These are phyloP conservation scores for Lontra canadensis DNA, from an alignment of 2,113 vertebrate genomes.

Conservation along the genomic window DNA sequence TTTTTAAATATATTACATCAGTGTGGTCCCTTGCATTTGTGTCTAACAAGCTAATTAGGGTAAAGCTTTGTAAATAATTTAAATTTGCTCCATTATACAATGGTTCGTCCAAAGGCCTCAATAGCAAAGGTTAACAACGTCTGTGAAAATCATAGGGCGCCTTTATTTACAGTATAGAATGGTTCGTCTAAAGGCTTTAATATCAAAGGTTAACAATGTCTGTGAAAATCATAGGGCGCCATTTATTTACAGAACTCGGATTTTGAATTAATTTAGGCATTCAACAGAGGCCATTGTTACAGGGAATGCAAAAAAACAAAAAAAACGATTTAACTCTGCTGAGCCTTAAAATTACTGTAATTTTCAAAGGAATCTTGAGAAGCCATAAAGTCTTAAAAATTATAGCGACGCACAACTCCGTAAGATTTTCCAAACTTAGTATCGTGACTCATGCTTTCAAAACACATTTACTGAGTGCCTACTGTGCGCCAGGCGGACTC, in stretches of 20 bases:
- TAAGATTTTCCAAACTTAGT: conserved; percentile 33
- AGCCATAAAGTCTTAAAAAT: conserved; percentile 38
- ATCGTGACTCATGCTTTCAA: conserved; percentile 34
- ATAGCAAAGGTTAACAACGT: conserved; percentile 4
- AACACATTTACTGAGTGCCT: neutral
- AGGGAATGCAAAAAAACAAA: neutral
- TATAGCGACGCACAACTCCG: neutral
- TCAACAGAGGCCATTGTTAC: neutral
- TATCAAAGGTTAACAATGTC: neutral
- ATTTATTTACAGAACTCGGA: neutral
- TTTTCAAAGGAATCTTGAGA: conserved; percentile 54
- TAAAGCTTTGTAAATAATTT: conserved; percentile 31
- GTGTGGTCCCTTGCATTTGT: neutral
- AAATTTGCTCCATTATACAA: neutral
- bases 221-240: neutral
- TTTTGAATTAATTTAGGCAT: neutral
- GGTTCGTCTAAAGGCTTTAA: neutral
- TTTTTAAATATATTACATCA: neutral
- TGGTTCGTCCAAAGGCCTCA: neutral
- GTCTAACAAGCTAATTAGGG: conserved; percentile 32
- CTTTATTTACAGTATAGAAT: neutral
- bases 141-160: neutral
- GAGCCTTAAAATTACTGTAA: conserved; percentile 51
- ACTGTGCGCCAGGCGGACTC: conserved; percentile 11
- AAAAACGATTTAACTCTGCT: neutral